Conservation (phyloP, 1,140 invertebrate genomes). For the Pseudomyrmex sp. region DNA sequence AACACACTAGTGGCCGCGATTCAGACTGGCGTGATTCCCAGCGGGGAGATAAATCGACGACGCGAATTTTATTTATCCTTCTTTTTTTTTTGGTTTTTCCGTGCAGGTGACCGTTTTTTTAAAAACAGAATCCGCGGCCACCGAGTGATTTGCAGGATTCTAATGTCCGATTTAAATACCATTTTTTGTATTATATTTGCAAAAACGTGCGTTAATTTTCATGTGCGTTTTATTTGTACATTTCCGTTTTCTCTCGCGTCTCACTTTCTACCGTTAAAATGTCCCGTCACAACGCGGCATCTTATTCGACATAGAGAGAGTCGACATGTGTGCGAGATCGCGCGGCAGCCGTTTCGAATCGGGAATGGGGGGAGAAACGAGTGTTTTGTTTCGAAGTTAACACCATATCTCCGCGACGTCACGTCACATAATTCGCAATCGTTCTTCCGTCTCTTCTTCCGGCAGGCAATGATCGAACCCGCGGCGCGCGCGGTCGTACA, state of each 20-base stretch:
- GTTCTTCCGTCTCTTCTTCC: slow-evolving; percentile 24
- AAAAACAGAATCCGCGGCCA: not conserved
- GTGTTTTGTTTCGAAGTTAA: slow-evolving; percentile 46
- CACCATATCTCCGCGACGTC: not conserved
- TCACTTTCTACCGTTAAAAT: slow-evolving; percentile 12
- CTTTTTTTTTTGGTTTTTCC: slow-evolving; percentile 22
- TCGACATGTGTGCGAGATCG: slow-evolving; percentile 31
- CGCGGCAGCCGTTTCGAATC: slow-evolving; percentile 26
- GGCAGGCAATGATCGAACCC: slow-evolving; percentile 25
- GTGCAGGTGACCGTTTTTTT: not conserved
- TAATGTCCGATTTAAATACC: slow-evolving; percentile 4
- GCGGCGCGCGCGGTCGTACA: not conserved
- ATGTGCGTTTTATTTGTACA: not conserved
- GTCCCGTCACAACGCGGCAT: not conserved
- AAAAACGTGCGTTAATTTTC: not conserved
- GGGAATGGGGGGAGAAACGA: not conserved
- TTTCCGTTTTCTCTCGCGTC: not conserved
- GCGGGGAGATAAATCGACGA: slow-evolving; percentile 40
- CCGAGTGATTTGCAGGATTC: slow-evolving; percentile 7
- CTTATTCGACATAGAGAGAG: not conserved
- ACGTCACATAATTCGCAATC: slow-evolving; percentile 20
- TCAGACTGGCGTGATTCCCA: slow-evolving; percentile 42
- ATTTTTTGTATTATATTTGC: not conserved
- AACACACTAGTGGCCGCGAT: slow-evolving; percentile 17
- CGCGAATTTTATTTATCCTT: slow-evolving; percentile 11